phyloP scores from a whole-genome alignment of 1,140 invertebrate species.

The Drosophila ambigua region DNA sequence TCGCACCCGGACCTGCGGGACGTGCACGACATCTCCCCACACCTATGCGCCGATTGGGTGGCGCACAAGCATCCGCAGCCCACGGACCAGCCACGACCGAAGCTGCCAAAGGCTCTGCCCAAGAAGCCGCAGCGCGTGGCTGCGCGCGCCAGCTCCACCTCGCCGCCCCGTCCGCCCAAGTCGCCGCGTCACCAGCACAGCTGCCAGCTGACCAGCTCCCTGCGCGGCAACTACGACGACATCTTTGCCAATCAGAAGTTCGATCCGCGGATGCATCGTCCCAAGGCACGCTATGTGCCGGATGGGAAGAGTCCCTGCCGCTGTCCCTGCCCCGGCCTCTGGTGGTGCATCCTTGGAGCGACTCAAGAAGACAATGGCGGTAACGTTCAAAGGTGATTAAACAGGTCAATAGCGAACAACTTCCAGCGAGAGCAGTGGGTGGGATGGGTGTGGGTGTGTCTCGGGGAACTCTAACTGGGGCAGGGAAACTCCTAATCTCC shows the following conservation, averaged over 20 bases:
- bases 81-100: slow-evolving; percentile 52
- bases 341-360: slow-evolving; percentile 57
- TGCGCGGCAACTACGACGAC: slow-evolving; percentile 84
- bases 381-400: slow-evolving; percentile 80
- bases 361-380: slow-evolving; percentile 60
- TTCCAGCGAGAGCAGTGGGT: slow-evolving; percentile 30
- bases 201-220: slow-evolving; percentile 43
- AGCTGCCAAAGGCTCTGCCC: slow-evolving; percentile 44
- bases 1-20: slow-evolving; percentile 92
- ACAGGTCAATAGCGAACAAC: slow-evolving; percentile 1
- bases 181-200: slow-evolving; percentile 64
- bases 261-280: slow-evolving; percentile 90
- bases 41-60: slow-evolving; percentile 90
- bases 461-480: slow-evolving; percentile 11
- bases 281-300: slow-evolving; percentile 91
- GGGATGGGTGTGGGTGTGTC: slow-evolving; percentile 9
- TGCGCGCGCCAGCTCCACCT: slow-evolving; percentile 60
- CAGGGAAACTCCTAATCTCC: not conserved
- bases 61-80: slow-evolving; percentile 89
- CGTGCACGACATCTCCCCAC: slow-evolving; percentile 89
- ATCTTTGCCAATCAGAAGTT: slow-evolving; percentile 88
- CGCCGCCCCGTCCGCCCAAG: slow-evolving; percentile 57
- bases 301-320: slow-evolving; percentile 35
- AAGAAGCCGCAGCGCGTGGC: slow-evolving; percentile 42
- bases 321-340: not conserved